Evolutionary conservation across 2,797 vertebrate species (phyloP).

Genomic region (Hydrophis major): DNA sequence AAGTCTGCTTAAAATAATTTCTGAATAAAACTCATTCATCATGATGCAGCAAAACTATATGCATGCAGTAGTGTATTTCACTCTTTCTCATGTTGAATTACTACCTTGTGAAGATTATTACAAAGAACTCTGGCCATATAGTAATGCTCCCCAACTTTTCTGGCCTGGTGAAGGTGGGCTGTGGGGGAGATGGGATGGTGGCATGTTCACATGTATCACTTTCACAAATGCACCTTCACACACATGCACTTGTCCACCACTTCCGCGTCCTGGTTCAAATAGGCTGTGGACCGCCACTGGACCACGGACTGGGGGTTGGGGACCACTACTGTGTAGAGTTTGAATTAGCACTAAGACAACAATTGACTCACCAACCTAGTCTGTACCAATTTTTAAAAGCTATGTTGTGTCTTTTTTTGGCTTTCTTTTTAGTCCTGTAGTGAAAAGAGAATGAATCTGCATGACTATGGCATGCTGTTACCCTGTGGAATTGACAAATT

Average conservation of each 20-base stretch:
- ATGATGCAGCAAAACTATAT: neutral
- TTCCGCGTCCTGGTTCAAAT: neutral
- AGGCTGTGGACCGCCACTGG: neutral
- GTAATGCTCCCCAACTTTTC: neutral
- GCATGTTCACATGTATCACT: neutral
- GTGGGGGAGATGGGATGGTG: no score
- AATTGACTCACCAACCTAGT: neutral
- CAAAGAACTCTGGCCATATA: neutral
- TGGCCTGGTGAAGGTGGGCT: neutral
- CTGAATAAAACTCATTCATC: neutral
- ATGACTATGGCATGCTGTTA: constrained; percentile 94
- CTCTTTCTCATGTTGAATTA: neutral
- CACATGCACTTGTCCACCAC: neutral
- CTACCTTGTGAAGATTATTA: neutral
- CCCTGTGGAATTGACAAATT: constrained; percentile 95
- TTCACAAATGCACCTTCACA: neutral
- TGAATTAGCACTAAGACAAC: neutral
- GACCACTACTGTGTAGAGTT: neutral
- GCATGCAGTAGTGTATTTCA: neutral
- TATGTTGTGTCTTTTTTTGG: neutral
- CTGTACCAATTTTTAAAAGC: neutral
- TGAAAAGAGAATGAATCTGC: constrained; percentile 93
- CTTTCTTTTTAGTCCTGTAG: constrained; percentile 79
- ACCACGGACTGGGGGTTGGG: neutral
- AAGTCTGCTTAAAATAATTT: neutral